Percentiles rank a stretch among this genome's conserved stretches.
These are phyloP conservation scores for Drosophila bipectinata DNA, from an alignment of 1,140 invertebrate species.

Conservation along the genomic window DNA sequence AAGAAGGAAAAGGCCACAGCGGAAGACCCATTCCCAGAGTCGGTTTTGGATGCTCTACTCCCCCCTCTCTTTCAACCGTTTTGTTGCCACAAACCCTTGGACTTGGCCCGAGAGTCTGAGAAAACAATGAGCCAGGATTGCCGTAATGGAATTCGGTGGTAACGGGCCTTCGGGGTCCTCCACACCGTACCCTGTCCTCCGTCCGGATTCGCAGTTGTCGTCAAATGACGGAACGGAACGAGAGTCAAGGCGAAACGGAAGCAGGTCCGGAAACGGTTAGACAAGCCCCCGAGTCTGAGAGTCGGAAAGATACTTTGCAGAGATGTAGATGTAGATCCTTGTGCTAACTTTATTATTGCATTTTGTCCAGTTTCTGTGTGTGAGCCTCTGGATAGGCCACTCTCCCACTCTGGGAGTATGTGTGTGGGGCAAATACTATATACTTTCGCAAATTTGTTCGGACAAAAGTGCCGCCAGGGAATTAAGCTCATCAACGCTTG, in stretches of 20 bases:
- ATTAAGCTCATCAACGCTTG: constrained; percentile 77
- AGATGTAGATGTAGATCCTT: constrained; percentile 25
- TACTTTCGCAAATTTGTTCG: constrained; percentile 77
- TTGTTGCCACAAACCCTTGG: constrained; percentile 16
- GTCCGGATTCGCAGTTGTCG: constrained; percentile 38
- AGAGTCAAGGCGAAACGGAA: constrained; percentile 73
- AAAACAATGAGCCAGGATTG: constrained; percentile 79
- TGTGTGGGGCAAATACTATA: constrained; percentile 50
- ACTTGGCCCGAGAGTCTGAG: constrained; percentile 36
- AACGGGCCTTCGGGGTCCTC: constrained; percentile 54
- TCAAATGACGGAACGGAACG: constrained; percentile 26
- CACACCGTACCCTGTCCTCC: constrained; percentile 2
- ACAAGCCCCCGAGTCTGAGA: constrained; percentile 43
- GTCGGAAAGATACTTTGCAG: constrained; percentile 32
- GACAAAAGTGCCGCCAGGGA: constrained; percentile 77
- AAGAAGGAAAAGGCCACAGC: constrained; percentile 19
- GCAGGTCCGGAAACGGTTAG: constrained; percentile 44
- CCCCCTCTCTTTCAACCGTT: not conserved
- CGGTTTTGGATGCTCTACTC: not conserved
- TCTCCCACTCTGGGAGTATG: not conserved
- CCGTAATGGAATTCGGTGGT: constrained; percentile 77
- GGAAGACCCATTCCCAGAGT: constrained; percentile 20
- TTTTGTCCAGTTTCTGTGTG: constrained; percentile 17
- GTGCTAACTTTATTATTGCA: constrained; percentile 72
- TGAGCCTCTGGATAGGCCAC: constrained; percentile 1